Evolutionary conservation across 2,888 invertebrate species (phyloP), one percentile per base, ranked within the genome.

Genomic region (Brachyptera putata): DNA sequence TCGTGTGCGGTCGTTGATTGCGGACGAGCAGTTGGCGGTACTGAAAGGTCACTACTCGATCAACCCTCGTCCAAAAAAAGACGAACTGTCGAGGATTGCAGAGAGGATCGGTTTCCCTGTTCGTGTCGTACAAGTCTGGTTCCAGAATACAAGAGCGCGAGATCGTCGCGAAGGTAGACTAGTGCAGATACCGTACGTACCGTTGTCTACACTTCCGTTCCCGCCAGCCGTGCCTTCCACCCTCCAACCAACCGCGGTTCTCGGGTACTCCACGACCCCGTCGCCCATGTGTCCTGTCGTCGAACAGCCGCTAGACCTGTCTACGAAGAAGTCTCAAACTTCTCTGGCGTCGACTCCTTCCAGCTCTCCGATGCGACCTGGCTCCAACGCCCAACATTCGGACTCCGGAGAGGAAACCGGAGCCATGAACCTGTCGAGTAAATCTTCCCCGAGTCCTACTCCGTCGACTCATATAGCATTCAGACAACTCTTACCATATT

Each of bases 61-160:
- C 18, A 97, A 99, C 76, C 89, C 95, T 7, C 84, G 95, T 63
- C 98, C 99, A 1, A 93, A 93, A 71, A 87, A 95, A 53, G 95
- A 95, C 67, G 97, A 97, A 72, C 85, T 98, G 68, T 87, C 89
- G 56, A 84, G 88, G 72, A 92, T 99, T 68, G 95, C 95, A 1
- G 84, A 89, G 64, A 78, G 80, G 68, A 80, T 84, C 56, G 86
- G 86, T 57, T 84, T 87, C 68, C 87, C 87, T 59, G 85, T 87
- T 41, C 79, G 91, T 60, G 91, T 91, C 1, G 89, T 91, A 2
- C 88, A 95, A 79, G 96, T 95, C 4, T 96, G 96, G 95, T 96
- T 96, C 73, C 96, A 96, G 77, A 96, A 96, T 74, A 92, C 91
- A 66, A 82, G 95, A 65, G 95, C 95, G 0, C 82, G 94, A 57